Evolutionary conservation across 2,888 invertebrate species (phyloP), one percentile per base, ranked within the genome.

Genomic region (Argyra leucocephala): DNA sequence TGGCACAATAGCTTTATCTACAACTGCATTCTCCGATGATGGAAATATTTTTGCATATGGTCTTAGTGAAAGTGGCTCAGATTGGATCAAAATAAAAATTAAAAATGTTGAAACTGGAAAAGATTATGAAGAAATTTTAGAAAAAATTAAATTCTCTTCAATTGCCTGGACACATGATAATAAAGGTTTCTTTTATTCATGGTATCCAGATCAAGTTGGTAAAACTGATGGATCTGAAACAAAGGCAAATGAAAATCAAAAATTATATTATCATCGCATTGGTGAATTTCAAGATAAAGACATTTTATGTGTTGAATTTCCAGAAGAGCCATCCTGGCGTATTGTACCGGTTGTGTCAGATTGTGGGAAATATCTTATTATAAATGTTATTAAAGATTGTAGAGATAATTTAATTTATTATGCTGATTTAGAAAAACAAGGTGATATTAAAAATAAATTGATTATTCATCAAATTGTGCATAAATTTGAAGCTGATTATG

Each of bases 161-260:
- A 86, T 97, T 80, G 85, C 92, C 0, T 99, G 97, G 97, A 93
- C 93, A 31, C 93, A 93, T 76, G 96, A 98, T 79, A 89, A 96
- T 78, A 86, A 88, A 74, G 98, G 98, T 60, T 84, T 98, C 71
- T 98, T 99, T 81, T 99, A 98, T 80, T 90, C 90, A 91, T 84
- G 88, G 37, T 96, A 93, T 80, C 89, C 91, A 1, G 88, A 90
- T 62, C 88, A 89, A 74, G 83, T 83, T 64, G 93, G 91, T 31
- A 90, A 91, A 80, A 87, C 90, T 2, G 95, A 96, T 81, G 97
- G 97, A 1, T 93, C 93, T 0, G 95, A 96, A 81, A 95, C 95
- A 0, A 86, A 87, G 67, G 85, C 88, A 71, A 93, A 90, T 78
- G 85, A 89, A 74, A 88, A 94, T 80, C 97, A 99, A 80, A 96